These are phyloP conservation scores for Metaphire vulgaris DNA, from an alignment of 1,140 invertebrate genomes.

Conservation along the genomic window DNA sequence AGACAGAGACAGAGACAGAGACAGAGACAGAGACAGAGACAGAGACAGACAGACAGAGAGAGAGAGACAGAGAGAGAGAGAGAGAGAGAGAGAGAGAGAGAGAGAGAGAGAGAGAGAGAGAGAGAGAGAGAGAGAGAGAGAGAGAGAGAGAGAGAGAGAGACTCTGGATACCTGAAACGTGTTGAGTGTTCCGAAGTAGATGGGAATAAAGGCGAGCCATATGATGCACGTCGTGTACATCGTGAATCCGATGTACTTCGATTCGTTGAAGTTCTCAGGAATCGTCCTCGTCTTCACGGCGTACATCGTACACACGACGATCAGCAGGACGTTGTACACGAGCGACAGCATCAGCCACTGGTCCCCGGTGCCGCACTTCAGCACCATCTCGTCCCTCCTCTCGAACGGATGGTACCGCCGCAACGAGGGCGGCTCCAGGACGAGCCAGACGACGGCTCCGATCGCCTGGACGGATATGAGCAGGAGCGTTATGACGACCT, in stretches of 20 bases:
- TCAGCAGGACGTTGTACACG: conserved; percentile 48
- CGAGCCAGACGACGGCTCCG: conserved; percentile 77
- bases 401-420: conserved; percentile 79
- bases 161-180: conserved; percentile 47
- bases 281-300: conserved; percentile 73
- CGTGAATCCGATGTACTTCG: conserved; percentile 80
- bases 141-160: conserved; percentile 7
- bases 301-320: conserved; percentile 63
- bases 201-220: conserved; percentile 69
- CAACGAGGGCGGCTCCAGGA: conserved; percentile 73
- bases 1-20: no score
- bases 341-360: conserved; percentile 26
- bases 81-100: no score
- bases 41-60: no score
- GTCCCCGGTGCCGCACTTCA: conserved; percentile 70
- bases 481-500: conserved; percentile 66
- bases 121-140: conserved; percentile 7
- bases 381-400: conserved; percentile 80
- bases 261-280: conserved; percentile 84
- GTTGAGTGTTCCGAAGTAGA: conserved; percentile 74
- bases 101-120: conserved; percentile 7
- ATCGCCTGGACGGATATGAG: conserved; percentile 21
- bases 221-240: conserved; percentile 83
- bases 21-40: no score
- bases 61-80: no score